Percentiles rank a stretch among this genome's conserved stretches.
These are phyloP conservation scores for Trachythela sp. DNA, from an alignment of 64 coral and sea anemone genomes.

Conservation along the genomic window DNA sequence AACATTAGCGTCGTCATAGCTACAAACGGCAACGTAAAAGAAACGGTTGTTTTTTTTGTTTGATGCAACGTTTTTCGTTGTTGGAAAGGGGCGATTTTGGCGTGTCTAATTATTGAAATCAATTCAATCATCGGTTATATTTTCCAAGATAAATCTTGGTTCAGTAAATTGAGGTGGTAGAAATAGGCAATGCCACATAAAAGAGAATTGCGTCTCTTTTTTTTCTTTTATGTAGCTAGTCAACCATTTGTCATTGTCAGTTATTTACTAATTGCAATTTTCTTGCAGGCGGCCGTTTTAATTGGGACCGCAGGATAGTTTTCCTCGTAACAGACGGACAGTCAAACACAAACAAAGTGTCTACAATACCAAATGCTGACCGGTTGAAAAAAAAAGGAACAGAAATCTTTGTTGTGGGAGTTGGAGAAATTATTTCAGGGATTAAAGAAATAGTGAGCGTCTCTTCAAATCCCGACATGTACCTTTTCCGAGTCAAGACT, in stretches of 20 bases:
- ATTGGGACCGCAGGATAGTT: neutral
- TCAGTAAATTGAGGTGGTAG: too few relatives aligned
- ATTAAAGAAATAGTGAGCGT: neutral
- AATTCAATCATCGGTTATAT: too few relatives aligned
- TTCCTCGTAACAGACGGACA: slow-evolving; percentile 63
- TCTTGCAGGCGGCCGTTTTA: neutral
- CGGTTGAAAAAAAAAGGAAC: slow-evolving; percentile 31
- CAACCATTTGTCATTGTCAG: neutral
- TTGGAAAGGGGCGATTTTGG: too few relatives aligned
- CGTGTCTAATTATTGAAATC: too few relatives aligned
- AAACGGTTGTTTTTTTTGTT: too few relatives aligned
- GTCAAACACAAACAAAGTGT: slow-evolving; percentile 41
- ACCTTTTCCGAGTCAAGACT: neutral
- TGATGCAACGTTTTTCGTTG: too few relatives aligned
- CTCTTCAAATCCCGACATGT: neutral
- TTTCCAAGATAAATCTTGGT: too few relatives aligned
- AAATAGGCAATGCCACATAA: too few relatives aligned
- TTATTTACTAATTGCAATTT: too few relatives aligned
- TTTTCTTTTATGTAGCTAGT: neutral
- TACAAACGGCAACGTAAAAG: too few relatives aligned
- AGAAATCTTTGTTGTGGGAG: slow-evolving; percentile 64
- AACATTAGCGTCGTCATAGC: too few relatives aligned
- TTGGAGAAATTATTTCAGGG: neutral
- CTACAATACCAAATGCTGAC: slow-evolving; percentile 44
- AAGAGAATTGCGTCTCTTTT: too few relatives aligned